A percentile compares a stretch with the other conserved stretches of the same genome.
Evolutionary conservation across 2,888 invertebrate species (phyloP).

Genomic region (Drosophila phalerata): DNA sequence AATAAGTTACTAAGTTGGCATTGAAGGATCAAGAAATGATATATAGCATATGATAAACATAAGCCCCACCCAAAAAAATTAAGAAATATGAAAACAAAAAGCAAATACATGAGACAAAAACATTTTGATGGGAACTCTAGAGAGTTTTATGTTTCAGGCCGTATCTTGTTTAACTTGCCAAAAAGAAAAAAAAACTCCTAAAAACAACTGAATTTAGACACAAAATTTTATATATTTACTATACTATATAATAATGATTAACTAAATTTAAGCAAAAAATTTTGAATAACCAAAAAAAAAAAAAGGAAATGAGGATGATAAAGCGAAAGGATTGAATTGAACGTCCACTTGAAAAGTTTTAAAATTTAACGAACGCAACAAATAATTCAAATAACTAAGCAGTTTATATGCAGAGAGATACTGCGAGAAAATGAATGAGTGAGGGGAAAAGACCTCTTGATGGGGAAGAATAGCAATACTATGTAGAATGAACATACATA

Average conservation of each 20-base stretch:
- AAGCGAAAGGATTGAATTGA: slow-evolving; percentile 34
- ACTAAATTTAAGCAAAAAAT: slow-evolving; percentile 72
- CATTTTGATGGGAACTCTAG: slow-evolving; percentile 45
- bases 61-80: slow-evolving; percentile 79
- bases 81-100: slow-evolving; percentile 35
- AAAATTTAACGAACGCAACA: slow-evolving; percentile 52
- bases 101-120: slow-evolving; percentile 21
- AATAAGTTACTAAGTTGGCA: slow-evolving; percentile 68
- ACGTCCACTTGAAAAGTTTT: slow-evolving; percentile 73
- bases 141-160: slow-evolving; percentile 45
- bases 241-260: slow-evolving; percentile 70
- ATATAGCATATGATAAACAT: slow-evolving; percentile 71
- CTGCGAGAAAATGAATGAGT: slow-evolving; percentile 5
- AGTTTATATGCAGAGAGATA: slow-evolving; percentile 43
- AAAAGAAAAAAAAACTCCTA: slow-evolving; percentile 80
- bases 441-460: not conserved
- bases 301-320: slow-evolving; percentile 24
- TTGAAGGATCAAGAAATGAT: slow-evolving; percentile 52
- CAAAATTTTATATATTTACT: slow-evolving; percentile 81
- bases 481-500: slow-evolving; percentile 47
- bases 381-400: slow-evolving; percentile 36
- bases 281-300: slow-evolving; percentile 60
- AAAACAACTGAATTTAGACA: slow-evolving; percentile 84
- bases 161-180: slow-evolving; percentile 41
- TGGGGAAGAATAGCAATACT: slow-evolving; percentile 9